These are phyloP conservation scores for Acleris holmiana DNA, from an alignment of 2,888 invertebrate genomes.

Conservation along the genomic window DNA sequence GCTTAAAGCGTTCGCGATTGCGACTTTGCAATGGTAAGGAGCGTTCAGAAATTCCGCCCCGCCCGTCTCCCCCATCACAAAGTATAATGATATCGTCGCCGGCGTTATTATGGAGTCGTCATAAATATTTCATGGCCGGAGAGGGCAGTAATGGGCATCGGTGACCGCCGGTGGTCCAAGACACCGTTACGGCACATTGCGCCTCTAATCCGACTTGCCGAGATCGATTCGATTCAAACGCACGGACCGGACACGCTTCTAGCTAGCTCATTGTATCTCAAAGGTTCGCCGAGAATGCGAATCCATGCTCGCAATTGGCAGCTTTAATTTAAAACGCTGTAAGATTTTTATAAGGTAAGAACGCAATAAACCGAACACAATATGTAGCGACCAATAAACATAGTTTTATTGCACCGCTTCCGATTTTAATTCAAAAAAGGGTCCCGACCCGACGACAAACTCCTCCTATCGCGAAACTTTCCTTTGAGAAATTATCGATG, in stretches of 20 bases:
- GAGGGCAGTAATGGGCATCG: slow-evolving; percentile 83
- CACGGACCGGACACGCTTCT: background rate
- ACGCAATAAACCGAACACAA: no score
- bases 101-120: slow-evolving; percentile 82
- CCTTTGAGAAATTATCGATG: no score
- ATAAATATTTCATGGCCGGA: slow-evolving; percentile 82
- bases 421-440: no score
- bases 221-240: slow-evolving; percentile 24
- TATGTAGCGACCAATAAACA: no score
- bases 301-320: background rate
- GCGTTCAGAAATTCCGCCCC: slow-evolving; percentile 84
- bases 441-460: no score
- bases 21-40: slow-evolving; percentile 83
- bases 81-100: slow-evolving; percentile 85
- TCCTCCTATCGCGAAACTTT: no score
- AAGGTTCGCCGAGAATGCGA: background rate
- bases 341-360: no score
- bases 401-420: no score
- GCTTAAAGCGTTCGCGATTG: slow-evolving; percentile 59
- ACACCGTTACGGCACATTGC: slow-evolving; percentile 42
- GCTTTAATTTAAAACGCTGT: no score
- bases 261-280: background rate
- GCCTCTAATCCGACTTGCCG: slow-evolving; percentile 38
- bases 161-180: slow-evolving; percentile 50
- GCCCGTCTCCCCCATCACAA: slow-evolving; percentile 84